These are phyloP conservation scores for Pachliopta kotzebuea DNA, from an alignment of 2,888 invertebrate species.

Conservation along the genomic window DNA sequence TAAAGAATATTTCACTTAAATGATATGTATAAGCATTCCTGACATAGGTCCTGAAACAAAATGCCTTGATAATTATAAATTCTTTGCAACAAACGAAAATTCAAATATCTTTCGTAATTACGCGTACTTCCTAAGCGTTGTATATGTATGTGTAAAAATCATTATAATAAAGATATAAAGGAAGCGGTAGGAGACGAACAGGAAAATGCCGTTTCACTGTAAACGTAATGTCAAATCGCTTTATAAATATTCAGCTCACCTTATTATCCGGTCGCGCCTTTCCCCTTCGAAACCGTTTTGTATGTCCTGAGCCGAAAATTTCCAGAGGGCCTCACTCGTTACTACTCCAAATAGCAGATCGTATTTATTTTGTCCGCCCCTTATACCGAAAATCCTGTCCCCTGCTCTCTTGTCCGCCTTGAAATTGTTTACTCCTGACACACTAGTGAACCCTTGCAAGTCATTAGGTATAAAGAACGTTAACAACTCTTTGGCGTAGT, in stretches of 20 bases:
- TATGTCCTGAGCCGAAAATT: conserved; percentile 92
- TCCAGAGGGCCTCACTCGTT: conserved; percentile 94
- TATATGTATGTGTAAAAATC: too few species aligned
- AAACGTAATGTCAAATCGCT: conserved; percentile 62
- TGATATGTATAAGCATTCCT: conserved; percentile 98
- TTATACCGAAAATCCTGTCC: conserved; percentile 80
- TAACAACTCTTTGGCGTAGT: conserved; percentile 89
- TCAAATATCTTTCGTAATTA: too few species aligned
- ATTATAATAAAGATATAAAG: conserved; percentile 9
- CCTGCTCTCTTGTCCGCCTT: conserved; percentile 83
- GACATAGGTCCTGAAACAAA: conserved; percentile 88
- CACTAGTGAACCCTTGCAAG: conserved; percentile 82
- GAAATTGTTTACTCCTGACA: conserved; percentile 78
- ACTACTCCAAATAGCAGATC: conserved; percentile 96
- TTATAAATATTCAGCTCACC: conserved; percentile 71
- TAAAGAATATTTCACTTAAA: conserved; percentile 97
- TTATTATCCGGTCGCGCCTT: conserved; percentile 91
- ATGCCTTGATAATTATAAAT: background rate
- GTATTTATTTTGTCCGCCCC: conserved; percentile 84
- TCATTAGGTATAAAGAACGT: conserved; percentile 86
- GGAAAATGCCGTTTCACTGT: conserved; percentile 19
- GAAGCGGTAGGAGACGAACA: conserved; percentile 2
- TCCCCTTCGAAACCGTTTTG: conserved; percentile 94
- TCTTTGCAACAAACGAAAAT: too few species aligned
- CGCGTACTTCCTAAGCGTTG: too few species aligned